These are phyloP conservation scores for Taurulus bubalis DNA, from an alignment of 2,113 vertebrate genomes.

Conservation along the genomic window DNA sequence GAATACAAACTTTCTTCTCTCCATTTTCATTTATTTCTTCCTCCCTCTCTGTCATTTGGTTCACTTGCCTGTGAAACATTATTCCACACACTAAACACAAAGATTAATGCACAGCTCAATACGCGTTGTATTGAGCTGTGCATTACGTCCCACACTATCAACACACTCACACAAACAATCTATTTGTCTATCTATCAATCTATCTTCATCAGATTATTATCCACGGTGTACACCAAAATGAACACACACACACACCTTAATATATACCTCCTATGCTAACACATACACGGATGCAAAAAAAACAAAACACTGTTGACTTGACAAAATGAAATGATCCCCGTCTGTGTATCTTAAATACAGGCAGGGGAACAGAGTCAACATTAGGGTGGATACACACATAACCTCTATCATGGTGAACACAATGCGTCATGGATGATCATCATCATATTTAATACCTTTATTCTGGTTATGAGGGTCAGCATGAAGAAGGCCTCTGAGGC, in stretches of 20 bases:
- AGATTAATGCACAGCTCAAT: conserved; percentile 1
- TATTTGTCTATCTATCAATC: neutral
- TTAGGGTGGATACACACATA: neutral
- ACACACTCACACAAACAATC: neutral
- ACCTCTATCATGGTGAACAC: neutral
- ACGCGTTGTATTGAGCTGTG: too few species aligned
- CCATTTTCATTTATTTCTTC: neutral
- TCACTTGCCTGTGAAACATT: too few species aligned
- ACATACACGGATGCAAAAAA: neutral
- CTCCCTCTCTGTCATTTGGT: too few species aligned
- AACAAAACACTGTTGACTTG: neutral
- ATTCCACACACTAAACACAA: too few species aligned
- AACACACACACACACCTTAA: neutral
- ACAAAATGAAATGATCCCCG: neutral
- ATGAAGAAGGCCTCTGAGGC: too few species aligned
- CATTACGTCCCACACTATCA: neutral
- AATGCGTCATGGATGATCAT: neutral
- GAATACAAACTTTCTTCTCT: neutral
- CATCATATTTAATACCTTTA: neutral
- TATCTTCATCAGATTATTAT: conserved; percentile 9
- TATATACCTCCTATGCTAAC: neutral
- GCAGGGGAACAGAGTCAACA: neutral
- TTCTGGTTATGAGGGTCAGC: neutral
- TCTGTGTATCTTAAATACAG: neutral
- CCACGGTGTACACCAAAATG: neutral